Percentiles rank a stretch among this genome's conserved stretches.
These are phyloP conservation scores for Paedocypris micromegethes DNA, from an alignment of 2,797 vertebrate genomes.

Conservation along the genomic window DNA sequence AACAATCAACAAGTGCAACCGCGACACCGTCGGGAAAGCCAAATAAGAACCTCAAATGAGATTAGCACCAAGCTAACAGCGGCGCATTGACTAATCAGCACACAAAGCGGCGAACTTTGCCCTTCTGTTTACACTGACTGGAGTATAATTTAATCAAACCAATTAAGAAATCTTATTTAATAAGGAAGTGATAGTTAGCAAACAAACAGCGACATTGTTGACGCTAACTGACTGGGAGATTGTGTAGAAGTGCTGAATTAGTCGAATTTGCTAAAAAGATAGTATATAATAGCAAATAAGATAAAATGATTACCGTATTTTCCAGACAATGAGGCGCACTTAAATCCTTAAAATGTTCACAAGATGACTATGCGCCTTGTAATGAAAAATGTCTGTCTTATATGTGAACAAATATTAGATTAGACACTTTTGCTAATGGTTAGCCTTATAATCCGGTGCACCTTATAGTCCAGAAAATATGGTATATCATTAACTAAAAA, in stretches of 20 bases:
- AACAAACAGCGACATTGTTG: slow-evolving; percentile 13
- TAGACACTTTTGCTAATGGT: too few species aligned
- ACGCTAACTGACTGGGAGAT: slow-evolving; percentile 5
- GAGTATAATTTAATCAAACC: slow-evolving; percentile 33
- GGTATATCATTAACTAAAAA: too few species aligned
- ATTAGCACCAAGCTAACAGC: slow-evolving; percentile 6
- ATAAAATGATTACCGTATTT: too few species aligned
- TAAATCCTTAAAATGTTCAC: too few species aligned
- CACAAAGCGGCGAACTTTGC: slow-evolving; percentile 12
- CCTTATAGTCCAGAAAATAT: too few species aligned
- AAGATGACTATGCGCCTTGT: too few species aligned
- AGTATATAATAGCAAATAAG: too few species aligned
- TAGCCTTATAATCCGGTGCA: too few species aligned
- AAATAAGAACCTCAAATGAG: slow-evolving; percentile 8
- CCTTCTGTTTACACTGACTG: slow-evolving; percentile 6
- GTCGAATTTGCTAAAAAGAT: slow-evolving; percentile 21
- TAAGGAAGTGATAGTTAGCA: slow-evolving; percentile 28
- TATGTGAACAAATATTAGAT: too few species aligned
- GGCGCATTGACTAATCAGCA: slow-evolving; percentile 1
- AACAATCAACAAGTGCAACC: not conserved
- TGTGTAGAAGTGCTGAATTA: slow-evolving; percentile 33
- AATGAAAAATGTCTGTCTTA: too few species aligned
- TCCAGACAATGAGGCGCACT: too few species aligned
- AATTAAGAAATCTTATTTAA: slow-evolving; percentile 32
- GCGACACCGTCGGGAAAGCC: not conserved